A percentile compares a stretch with the other conserved stretches of the same genome.
Conservation (phyloP, 2,888 invertebrate species). For the Spialia ferax region DNA sequence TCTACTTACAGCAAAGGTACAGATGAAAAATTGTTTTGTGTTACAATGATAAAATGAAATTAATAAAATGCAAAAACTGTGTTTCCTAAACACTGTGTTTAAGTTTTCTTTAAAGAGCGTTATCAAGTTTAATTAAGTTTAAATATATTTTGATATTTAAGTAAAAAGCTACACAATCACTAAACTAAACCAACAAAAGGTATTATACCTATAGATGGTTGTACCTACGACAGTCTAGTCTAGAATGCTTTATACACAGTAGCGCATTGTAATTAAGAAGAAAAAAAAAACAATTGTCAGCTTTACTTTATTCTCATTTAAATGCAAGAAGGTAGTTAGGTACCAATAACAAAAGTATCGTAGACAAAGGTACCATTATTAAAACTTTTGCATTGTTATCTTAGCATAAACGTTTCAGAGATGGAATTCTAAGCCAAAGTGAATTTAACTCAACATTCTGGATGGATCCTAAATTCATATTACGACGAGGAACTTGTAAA, state of each 20-base stretch:
- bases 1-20: neutral
- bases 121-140: no score
- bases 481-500: constrained; percentile 28
- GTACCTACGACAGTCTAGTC: neutral
- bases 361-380: constrained; percentile 21
- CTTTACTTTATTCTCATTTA: neutral
- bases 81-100: no score
- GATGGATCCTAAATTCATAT: constrained; percentile 29
- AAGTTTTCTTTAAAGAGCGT: no score
- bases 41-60: neutral
- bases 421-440: constrained; percentile 30
- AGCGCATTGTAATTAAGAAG: neutral
- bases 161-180: no score
- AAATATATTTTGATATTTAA: no score
- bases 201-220: no score
- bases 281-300: constrained; percentile 2
- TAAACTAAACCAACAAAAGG: no score
- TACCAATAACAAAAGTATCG: constrained; percentile 17
- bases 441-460: constrained; percentile 25
- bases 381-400: constrained; percentile 30
- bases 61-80: no score
- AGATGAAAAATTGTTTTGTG: neutral
- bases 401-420: constrained; percentile 17
- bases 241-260: neutral
- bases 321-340: neutral